A percentile compares a stretch with the other conserved stretches of the same genome.
These are phyloP conservation scores for Parnassius apollo DNA, from an alignment of 2,888 invertebrate genomes.

Conservation along the genomic window DNA sequence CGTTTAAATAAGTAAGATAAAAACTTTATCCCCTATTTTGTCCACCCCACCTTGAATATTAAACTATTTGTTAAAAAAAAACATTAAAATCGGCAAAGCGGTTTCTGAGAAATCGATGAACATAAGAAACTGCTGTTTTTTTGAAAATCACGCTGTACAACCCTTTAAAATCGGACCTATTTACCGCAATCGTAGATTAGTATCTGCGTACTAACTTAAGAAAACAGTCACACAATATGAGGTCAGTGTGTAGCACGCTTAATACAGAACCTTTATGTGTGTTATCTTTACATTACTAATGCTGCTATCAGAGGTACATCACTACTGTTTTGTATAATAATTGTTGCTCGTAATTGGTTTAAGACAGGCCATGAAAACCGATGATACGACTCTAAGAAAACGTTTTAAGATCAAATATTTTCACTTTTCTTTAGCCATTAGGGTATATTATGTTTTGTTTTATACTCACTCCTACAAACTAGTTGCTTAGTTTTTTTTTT, in stretches of 20 bases:
- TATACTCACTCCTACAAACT: no score
- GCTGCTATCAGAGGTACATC: constrained; percentile 11
- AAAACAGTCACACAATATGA: not conserved
- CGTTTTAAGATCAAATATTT: not conserved
- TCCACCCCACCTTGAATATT: no score
- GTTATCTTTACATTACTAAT: constrained; percentile 20
- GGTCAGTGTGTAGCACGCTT: not conserved
- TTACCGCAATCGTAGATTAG: not conserved
- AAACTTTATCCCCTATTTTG: no score
- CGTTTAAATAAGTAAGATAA: no score
- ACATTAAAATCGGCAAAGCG: no score
- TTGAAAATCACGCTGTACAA: not conserved
- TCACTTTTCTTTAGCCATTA: no score
- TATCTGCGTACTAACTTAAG: constrained; percentile 1
- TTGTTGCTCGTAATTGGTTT: constrained; percentile 13
- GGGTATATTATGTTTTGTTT: no score
- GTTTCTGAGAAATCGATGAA: no score
- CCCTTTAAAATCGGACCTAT: not conserved
- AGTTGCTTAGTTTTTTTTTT: no score
- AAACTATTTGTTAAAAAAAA: no score
- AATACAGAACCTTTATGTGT: not conserved
- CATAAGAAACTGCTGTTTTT: no score
- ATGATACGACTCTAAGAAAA: constrained; percentile 3
- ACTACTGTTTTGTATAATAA: constrained; percentile 15
- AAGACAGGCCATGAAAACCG: constrained; percentile 6